Conservation (phyloP, 1,140 invertebrate genomes). For the Lordiphosa stackelbergi region DNA sequence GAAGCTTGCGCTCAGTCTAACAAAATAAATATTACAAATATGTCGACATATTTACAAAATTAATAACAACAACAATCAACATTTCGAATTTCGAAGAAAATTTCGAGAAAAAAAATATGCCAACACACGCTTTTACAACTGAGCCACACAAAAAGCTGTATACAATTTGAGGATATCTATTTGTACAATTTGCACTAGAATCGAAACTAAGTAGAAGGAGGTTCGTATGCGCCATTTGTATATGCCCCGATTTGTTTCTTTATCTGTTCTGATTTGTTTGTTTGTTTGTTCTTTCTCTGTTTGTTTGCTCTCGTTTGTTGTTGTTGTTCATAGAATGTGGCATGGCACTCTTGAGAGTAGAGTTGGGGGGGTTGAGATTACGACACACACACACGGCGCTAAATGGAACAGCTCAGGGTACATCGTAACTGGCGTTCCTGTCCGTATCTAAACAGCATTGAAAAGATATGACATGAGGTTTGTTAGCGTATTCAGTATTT, state of each 20-base stretch:
- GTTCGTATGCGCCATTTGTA: slow-evolving; percentile 23
- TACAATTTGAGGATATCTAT: slow-evolving; percentile 47
- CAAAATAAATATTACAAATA: slow-evolving; percentile 27
- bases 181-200: slow-evolving; percentile 46
- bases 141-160: slow-evolving; percentile 42
- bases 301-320: slow-evolving; percentile 40
- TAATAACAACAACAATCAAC: slow-evolving; percentile 59
- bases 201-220: slow-evolving; percentile 44
- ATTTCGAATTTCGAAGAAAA: slow-evolving; percentile 33
- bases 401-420: slow-evolving; percentile 74
- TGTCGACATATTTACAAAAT: slow-evolving; percentile 75
- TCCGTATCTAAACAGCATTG: slow-evolving; percentile 76
- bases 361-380: slow-evolving; percentile 56
- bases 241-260: slow-evolving; percentile 5
- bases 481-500: slow-evolving; percentile 65
- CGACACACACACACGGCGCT: slow-evolving; percentile 66
- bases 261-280: slow-evolving; percentile 49
- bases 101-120: slow-evolving; percentile 56
- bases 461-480: slow-evolving; percentile 76
- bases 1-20: slow-evolving; percentile 40
- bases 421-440: slow-evolving; percentile 75
- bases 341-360: slow-evolving; percentile 53
- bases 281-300: slow-evolving; percentile 52
- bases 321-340: slow-evolving; percentile 32
- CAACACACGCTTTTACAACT: slow-evolving; percentile 47